Evolutionary conservation across 2,113 vertebrate genomes (phyloP).

Genomic region (Cryptomyrus ogoouensis): DNA sequence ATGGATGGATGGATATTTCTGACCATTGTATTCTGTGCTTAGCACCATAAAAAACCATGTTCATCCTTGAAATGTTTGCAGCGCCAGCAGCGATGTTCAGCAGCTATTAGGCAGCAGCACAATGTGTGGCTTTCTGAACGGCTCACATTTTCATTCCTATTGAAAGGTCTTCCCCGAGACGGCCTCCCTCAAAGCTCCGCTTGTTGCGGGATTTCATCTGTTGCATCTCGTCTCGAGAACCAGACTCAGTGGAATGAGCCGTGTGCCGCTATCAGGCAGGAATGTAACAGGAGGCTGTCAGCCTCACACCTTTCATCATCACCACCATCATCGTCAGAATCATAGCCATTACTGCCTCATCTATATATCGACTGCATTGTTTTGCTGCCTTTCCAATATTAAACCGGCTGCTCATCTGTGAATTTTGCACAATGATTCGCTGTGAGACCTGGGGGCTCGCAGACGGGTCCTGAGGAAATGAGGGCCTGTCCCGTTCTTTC

Average conservation of each 20-base stretch:
- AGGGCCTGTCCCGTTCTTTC: slow-evolving; percentile 19
- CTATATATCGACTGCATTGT: not conserved
- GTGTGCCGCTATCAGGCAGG: not conserved
- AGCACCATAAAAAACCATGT: not conserved
- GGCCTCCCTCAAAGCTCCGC: slow-evolving; percentile 14
- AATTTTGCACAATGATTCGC: slow-evolving; percentile 52
- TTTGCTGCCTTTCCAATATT: slow-evolving; percentile 6
- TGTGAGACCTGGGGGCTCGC: slow-evolving; percentile 49
- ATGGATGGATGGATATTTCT: not conserved
- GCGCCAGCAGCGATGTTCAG: not conserved
- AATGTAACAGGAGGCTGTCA: not conserved
- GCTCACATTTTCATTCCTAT: not conserved
- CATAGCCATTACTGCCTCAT: not conserved
- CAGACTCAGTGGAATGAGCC: not conserved
- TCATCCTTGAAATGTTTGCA: not conserved
- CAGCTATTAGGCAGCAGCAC: slow-evolving; percentile 14
- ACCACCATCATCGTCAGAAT: not conserved
- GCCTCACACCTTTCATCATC: not conserved
- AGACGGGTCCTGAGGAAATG: slow-evolving; percentile 46
- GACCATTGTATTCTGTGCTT: not conserved
- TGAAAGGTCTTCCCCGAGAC: slow-evolving; percentile 29
- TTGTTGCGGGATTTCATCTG: slow-evolving; percentile 12
- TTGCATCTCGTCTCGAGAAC: not conserved
- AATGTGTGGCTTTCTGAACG: not conserved
- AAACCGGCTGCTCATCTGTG: not conserved